Conservation (phyloP, 2,113 vertebrate genomes). For the Scomber scombrus region DNA sequence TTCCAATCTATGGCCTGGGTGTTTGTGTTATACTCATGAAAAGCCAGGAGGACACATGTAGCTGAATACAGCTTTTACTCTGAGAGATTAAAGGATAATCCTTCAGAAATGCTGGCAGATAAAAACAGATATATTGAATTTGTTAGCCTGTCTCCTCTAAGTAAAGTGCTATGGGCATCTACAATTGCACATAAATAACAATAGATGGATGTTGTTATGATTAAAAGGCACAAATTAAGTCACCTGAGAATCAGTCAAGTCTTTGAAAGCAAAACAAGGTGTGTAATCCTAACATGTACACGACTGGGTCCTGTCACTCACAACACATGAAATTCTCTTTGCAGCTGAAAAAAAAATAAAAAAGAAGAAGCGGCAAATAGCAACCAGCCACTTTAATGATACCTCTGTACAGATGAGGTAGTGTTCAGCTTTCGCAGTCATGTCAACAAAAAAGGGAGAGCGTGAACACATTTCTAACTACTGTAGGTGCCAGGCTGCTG, state of each 20-base stretch:
- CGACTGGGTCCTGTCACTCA: constrained; percentile 45
- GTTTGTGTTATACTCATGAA: constrained; percentile 37
- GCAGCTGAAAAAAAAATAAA: constrained; percentile 20
- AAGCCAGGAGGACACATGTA: constrained; percentile 54
- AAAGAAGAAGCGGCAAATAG: constrained; percentile 22
- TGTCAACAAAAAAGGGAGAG: constrained; percentile 50
- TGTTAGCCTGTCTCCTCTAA: constrained; percentile 15
- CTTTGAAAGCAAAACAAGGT: constrained; percentile 31
- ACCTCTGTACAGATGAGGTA: constrained; percentile 57
- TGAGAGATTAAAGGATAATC: constrained; percentile 67
- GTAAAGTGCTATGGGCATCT: constrained; percentile 34
- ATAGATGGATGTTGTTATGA: constrained; percentile 6
- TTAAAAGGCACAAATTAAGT: constrained; percentile 38
- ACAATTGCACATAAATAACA: constrained; percentile 26
- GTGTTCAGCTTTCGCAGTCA: constrained; percentile 37
- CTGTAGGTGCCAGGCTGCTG: constrained; percentile 55
- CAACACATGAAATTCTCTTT: constrained; percentile 38
- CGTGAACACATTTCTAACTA: constrained; percentile 49
- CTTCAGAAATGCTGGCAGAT: constrained; percentile 61
- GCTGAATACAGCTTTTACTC: constrained; percentile 43
- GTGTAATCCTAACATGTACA: constrained; percentile 19
- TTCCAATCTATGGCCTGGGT: constrained; percentile 51
- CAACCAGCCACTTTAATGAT: constrained; percentile 56
- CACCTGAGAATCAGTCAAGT: constrained; percentile 5
- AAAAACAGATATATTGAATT: constrained; percentile 60